Base-by-base conservation (phyloP, 2,113 vertebrate genomes). In the Manacus vitellinus region DNA sequence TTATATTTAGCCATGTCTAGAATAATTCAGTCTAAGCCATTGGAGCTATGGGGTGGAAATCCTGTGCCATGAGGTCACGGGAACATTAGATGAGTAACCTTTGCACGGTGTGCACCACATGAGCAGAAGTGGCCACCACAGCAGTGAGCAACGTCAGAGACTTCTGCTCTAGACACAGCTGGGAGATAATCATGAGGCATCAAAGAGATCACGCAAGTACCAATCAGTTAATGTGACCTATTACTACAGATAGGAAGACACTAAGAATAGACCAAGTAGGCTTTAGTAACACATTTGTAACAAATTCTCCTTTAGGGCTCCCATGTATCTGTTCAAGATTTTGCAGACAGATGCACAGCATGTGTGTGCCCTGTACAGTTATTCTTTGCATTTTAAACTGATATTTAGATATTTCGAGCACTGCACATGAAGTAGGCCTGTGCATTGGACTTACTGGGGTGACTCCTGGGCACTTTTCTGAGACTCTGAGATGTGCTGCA, bases 261-360 rank as follows among this genome's bases (percentile, higher is more conserved):
- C 30, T n/a, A 74, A 65, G 63, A 88, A 58, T 8, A 89, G 66
- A 65, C 22, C 37, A 51, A 65, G 37, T 14, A 79, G 27, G 30
- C 78, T n/a, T 54, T 46, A 79, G 17, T 54, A 88, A 75, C 2
- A 10, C 46, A 59, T 71, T 61, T 85, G 41, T 46, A 89, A 43
- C 46, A 58, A 62, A 82, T 49, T 88, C 46, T 86, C 31, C 28
- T 73, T 33, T 16, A 76, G 67, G 78, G 63, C 72, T 92, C 63
- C 59, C 28, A 33, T 70, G 46, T 58, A 85, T 80, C 58, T 90
- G 25, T 51, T 59, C 18, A 27, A 73, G 54, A 68, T 73, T 94
- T 73, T 76, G 67, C 78, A 88, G 75, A 66, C 41, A 80, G 71
- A 83, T 54, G 67, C 58, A 73, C 49, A 61, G 49, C 49, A 84